Evolutionary conservation across 1,140 invertebrate genomes (phyloP).

Genomic region (Paraescarpia echinospica): DNA sequence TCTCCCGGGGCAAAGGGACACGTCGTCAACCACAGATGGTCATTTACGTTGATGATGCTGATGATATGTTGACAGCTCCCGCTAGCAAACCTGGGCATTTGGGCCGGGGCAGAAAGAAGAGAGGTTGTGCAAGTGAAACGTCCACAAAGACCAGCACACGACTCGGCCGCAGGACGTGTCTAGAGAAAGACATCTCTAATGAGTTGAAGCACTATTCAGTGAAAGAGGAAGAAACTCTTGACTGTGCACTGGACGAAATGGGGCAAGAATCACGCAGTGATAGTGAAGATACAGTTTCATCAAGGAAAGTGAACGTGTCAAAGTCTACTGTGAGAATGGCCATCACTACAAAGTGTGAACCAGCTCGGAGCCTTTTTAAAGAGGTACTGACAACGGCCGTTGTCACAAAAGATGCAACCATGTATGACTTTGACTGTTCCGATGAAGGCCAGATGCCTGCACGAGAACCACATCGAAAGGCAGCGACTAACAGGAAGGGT

Average conservation of each 20-base stretch:
- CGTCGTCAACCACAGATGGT: background rate
- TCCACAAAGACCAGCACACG: background rate
- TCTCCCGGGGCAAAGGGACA: background rate
- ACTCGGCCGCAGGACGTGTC: background rate
- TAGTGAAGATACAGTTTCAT: background rate
- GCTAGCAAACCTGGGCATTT: background rate
- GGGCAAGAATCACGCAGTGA: background rate
- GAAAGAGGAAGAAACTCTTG: background rate
- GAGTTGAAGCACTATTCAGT: background rate
- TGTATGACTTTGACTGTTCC: background rate
- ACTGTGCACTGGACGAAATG: background rate
- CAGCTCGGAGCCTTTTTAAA: background rate
- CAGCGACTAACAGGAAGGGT: background rate
- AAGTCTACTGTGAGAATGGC: background rate
- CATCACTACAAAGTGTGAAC: background rate
- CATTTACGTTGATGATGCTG: background rate
- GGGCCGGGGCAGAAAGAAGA: background rate
- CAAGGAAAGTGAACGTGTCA: background rate
- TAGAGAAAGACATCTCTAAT: background rate
- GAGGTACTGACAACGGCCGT: background rate
- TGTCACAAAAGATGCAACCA: background rate
- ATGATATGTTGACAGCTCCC: background rate
- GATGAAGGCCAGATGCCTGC: background rate
- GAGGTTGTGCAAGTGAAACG: background rate
- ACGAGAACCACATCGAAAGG: background rate